Conservation (phyloP, 2,888 invertebrate genomes). For the Xestia ashworthii region DNA sequence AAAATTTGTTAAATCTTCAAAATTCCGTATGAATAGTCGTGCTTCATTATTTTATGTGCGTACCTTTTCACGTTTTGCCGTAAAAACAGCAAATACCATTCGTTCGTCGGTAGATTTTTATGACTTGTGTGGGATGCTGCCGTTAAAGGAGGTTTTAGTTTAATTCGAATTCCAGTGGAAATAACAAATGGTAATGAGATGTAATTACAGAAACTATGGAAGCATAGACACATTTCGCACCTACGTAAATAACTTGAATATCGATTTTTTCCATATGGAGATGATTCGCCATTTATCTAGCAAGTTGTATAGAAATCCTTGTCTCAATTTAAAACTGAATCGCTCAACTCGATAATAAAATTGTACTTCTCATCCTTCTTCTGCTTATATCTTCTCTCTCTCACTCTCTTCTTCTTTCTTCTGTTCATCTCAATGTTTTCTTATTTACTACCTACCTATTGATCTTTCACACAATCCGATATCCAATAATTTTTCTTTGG, state of each 20-base stretch:
- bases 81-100: conserved; percentile 16
- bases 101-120: conserved; percentile 22
- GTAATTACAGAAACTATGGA: conserved; percentile 37
- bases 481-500: not conserved
- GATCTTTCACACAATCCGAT: no score
- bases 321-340: not conserved
- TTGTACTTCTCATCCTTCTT: no score
- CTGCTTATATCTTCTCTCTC: no score
- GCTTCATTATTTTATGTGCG: not conserved
- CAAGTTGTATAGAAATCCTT: not conserved
- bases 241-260: conserved; percentile 28
- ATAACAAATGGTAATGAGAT: conserved; percentile 41
- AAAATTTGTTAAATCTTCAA: not conserved
- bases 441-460: not conserved
- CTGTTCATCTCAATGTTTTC: not conserved
- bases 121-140: conserved; percentile 33
- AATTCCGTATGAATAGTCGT: not conserved
- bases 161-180: conserved; percentile 27
- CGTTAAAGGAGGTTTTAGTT: conserved; percentile 25
- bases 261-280: not conserved
- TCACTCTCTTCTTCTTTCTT: not conserved
- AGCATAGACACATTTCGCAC: conserved; percentile 34
- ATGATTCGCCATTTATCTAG: not conserved
- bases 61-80: conserved; percentile 14
- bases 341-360: not conserved